A percentile compares a stretch with the other conserved stretches of the same genome.
phyloP scores from a whole-genome alignment of 2,888 invertebrate genomes.

The Galeruca laticollis region DNA sequence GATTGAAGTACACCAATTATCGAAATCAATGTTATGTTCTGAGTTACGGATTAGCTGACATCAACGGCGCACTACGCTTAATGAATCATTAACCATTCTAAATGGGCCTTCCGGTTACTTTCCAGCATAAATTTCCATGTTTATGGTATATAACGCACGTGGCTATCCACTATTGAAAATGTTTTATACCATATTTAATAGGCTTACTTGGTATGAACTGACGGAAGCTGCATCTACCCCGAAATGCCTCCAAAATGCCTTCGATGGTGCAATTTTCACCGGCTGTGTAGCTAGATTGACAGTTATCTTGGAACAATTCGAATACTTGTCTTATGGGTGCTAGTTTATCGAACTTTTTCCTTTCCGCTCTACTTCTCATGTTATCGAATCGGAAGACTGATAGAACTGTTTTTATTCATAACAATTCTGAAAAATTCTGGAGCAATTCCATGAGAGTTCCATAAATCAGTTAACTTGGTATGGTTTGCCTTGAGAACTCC shows the following conservation, averaged over 20 bases:
- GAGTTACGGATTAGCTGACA: not conserved
- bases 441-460: conserved; percentile 1
- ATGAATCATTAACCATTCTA: no score
- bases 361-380: not conserved
- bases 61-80: no score
- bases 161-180: not conserved
- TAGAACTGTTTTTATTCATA: no score
- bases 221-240: not conserved
- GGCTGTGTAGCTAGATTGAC: no score
- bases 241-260: not conserved
- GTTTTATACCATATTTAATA: not conserved
- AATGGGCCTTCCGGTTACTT: not conserved
- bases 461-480: not conserved
- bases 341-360: conserved; percentile 6
- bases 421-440: no score
- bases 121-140: not conserved
- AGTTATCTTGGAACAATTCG: no score
- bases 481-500: not conserved
- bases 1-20: not conserved
- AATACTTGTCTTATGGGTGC: no score
- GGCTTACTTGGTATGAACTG: no score
- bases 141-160: not conserved
- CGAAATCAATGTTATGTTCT: not conserved
- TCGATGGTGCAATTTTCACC: not conserved
- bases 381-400: not conserved